These are phyloP conservation scores for Matsumurasca onukii DNA, from an alignment of 1,140 invertebrate genomes.

Conservation along the genomic window DNA sequence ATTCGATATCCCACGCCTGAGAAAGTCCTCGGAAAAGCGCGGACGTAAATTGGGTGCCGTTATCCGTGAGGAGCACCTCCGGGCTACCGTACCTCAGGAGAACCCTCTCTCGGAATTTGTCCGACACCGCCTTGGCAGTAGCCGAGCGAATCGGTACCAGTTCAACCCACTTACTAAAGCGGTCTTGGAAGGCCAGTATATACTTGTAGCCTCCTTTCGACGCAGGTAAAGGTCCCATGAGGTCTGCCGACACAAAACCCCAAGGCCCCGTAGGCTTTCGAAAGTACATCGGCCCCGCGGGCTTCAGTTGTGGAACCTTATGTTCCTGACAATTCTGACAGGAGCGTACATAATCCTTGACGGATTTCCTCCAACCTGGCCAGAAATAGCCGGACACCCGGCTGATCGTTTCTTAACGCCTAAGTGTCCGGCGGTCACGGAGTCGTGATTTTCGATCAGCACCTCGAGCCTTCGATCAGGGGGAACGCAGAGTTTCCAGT, in stretches of 20 bases:
- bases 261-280: neutral
- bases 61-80: neutral
- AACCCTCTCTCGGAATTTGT: neutral
- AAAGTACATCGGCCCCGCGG: neutral
- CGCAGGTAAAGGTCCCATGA: neutral
- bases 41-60: neutral
- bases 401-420: neutral
- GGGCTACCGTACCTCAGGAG: neutral
- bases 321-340: neutral
- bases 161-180: neutral
- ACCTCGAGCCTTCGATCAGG: neutral
- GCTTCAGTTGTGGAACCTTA: neutral
- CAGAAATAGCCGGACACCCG: neutral
- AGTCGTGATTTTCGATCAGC: neutral
- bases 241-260: neutral
- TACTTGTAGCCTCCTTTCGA: neutral
- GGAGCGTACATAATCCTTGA: neutral
- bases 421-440: neutral
- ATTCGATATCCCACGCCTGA: neutral
- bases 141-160: neutral
- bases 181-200: neutral
- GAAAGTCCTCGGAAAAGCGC: neutral
- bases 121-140: neutral
- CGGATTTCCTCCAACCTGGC: neutral
- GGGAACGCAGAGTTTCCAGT: neutral